A percentile compares a stretch with the other conserved stretches of the same genome.
These are phyloP conservation scores for Antennarius striatus DNA, from an alignment of 2,113 vertebrate genomes.

Conservation along the genomic window DNA sequence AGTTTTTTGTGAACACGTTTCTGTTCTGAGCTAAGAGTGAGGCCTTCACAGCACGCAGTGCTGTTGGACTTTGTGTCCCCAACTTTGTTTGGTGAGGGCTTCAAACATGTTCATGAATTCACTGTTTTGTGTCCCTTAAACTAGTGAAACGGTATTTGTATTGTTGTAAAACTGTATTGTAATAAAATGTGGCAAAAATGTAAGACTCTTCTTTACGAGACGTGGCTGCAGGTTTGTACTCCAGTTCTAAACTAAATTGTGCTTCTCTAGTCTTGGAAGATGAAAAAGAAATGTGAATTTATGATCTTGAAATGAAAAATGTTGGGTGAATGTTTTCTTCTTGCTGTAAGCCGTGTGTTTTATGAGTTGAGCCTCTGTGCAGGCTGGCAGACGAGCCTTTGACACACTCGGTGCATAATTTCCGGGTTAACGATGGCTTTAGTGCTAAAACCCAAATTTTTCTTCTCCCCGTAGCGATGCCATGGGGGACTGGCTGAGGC, in stretches of 20 bases:
- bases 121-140: too few relatives aligned
- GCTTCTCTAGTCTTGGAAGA: fast-evolving
- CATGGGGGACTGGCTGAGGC: slow-evolving; percentile 98
- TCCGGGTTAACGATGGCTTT: slow-evolving; percentile 79
- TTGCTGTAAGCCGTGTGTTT: not conserved
- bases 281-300: not conserved
- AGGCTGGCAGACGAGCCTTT: slow-evolving; percentile 58
- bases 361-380: slow-evolving; percentile 22
- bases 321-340: too few relatives aligned
- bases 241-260: slow-evolving; percentile 72
- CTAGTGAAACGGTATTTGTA: slow-evolving; percentile 86
- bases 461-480: slow-evolving; percentile 98
- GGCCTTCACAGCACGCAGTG: slow-evolving; percentile 95
- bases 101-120: slow-evolving; percentile 53
- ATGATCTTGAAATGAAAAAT: too few relatives aligned
- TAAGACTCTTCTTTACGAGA: slow-evolving; percentile 86
- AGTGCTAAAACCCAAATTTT: slow-evolving; percentile 96
- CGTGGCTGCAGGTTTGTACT: slow-evolving; percentile 91
- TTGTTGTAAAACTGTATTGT: slow-evolving; percentile 87
- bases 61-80: slow-evolving; percentile 99
- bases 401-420: slow-evolving; percentile 64
- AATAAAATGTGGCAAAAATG: slow-evolving; percentile 91
- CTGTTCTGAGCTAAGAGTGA: slow-evolving; percentile 58
- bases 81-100: slow-evolving; percentile 98
- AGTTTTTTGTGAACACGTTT: slow-evolving; percentile 95